A percentile compares a stretch with the other conserved stretches of the same genome.
Conservation (phyloP, 2,113 vertebrate species). For the Hucho hucho region DNA sequence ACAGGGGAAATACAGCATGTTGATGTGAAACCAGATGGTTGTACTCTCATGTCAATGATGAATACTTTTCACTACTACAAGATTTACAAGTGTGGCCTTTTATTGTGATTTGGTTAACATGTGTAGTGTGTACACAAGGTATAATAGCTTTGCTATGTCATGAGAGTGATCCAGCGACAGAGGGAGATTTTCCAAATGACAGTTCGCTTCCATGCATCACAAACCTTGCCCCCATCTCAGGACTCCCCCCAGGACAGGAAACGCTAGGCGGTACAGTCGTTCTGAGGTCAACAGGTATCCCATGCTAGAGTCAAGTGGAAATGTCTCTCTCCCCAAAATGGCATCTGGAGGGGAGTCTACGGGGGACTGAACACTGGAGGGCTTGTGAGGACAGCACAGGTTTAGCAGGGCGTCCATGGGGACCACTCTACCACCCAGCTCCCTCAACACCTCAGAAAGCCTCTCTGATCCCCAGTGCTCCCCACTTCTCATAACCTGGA, state of each 20-base stretch:
- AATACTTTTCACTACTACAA: no score
- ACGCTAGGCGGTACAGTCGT: slow-evolving; percentile 68
- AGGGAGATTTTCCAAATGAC: neutral
- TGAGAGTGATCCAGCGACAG: no score
- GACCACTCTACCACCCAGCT: slow-evolving; percentile 79
- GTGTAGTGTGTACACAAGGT: no score
- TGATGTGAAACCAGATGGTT: slow-evolving; percentile 1
- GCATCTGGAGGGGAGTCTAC: neutral
- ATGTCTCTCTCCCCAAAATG: slow-evolving; percentile 29
- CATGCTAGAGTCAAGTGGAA: slow-evolving; percentile 74
- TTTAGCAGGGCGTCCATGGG: slow-evolving; percentile 70
- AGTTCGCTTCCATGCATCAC: neutral
- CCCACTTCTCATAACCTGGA: slow-evolving; percentile 69
- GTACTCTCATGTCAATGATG: no score
- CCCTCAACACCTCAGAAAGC: slow-evolving; percentile 73
- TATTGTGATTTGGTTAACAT: no score
- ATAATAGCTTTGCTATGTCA: no score
- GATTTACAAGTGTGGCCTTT: no score
- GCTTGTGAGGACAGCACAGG: slow-evolving; percentile 29
- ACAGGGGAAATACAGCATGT: neutral
- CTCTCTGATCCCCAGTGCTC: slow-evolving; percentile 81
- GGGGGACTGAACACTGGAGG: neutral
- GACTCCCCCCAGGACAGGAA: slow-evolving; percentile 69
- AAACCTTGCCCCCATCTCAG: slow-evolving; percentile 74
- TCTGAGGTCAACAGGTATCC: slow-evolving; percentile 77